These are phyloP conservation scores for Cydia pomonella DNA, from an alignment of 1,140 invertebrate species.

Conservation along the genomic window DNA sequence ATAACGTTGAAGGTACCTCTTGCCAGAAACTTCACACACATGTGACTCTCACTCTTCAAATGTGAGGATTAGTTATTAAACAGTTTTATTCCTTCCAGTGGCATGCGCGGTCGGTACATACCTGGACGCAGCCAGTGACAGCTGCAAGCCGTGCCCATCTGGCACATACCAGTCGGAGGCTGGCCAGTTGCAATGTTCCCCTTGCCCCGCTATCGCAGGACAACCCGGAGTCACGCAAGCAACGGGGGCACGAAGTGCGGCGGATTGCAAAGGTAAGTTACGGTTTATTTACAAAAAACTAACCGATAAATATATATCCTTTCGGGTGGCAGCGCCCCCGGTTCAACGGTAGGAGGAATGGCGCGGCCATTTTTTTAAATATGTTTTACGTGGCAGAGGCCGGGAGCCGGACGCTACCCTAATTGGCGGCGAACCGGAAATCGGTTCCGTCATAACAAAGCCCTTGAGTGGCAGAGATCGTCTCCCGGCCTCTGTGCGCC, in stretches of 20 bases:
- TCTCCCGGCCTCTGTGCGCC: too few species aligned
- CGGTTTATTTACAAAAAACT: neutral
- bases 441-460: too few species aligned
- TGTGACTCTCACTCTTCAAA: neutral
- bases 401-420: too few species aligned
- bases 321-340: too few species aligned
- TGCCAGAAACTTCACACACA: neutral
- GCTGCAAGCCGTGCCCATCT: conserved; percentile 91
- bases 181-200: conserved; percentile 92
- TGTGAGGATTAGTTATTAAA: neutral
- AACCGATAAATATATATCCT: too few species aligned
- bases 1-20: neutral
- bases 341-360: too few species aligned
- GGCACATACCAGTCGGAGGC: conserved; percentile 97
- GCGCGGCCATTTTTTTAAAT: too few species aligned
- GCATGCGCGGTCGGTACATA: conserved; percentile 96
- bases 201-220: conserved; percentile 93
- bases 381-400: too few species aligned
- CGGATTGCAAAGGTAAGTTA: conserved; percentile 91
- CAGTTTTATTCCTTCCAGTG: conserved; percentile 82
- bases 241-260: conserved; percentile 90
- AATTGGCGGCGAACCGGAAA: too few species aligned
- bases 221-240: conserved; percentile 92
- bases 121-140: conserved; percentile 87
- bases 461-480: too few species aligned